phyloP scores from a whole-genome alignment of 2,113 vertebrate species.

The Apteryx mantelli region DNA sequence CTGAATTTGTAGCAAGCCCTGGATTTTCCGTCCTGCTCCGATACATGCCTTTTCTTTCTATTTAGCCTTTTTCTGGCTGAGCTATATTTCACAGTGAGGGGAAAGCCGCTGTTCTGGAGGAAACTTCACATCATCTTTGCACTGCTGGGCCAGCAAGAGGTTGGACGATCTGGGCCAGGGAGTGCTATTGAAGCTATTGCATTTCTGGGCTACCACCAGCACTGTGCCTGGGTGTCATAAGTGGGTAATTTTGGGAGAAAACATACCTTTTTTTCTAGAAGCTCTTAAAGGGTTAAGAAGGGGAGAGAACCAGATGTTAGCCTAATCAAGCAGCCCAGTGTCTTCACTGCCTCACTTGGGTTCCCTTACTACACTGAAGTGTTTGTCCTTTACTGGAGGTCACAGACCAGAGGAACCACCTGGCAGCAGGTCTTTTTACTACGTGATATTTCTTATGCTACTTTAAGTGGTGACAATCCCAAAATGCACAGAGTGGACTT shows the following conservation, averaged over 20 bases:
- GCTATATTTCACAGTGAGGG: not conserved
- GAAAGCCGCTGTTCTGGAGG: not conserved
- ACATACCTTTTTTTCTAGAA: not conserved
- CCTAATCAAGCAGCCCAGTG: not conserved
- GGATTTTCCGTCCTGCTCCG: not conserved
- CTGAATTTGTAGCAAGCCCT: not conserved
- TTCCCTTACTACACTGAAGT: not conserved
- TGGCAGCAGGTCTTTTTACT: not conserved
- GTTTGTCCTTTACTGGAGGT: not conserved
- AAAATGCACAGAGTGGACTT: not conserved
- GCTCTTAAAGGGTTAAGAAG: not conserved
- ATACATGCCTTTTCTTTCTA: not conserved
- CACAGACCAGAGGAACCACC: not conserved
- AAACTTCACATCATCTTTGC: not conserved
- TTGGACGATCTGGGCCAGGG: not conserved
- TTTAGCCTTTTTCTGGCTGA: not conserved
- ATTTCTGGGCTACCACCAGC: not conserved
- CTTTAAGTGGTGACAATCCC: not conserved
- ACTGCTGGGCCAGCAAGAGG: not conserved
- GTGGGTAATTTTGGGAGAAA: not conserved
- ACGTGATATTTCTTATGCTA: not conserved
- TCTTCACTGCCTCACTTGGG: not conserved
- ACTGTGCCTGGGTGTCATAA: not conserved
- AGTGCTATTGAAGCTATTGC: not conserved
- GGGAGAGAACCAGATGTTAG: fast-evolving